Conservation (phyloP, 2,888 invertebrate species). For the Drosophila merina region DNA sequence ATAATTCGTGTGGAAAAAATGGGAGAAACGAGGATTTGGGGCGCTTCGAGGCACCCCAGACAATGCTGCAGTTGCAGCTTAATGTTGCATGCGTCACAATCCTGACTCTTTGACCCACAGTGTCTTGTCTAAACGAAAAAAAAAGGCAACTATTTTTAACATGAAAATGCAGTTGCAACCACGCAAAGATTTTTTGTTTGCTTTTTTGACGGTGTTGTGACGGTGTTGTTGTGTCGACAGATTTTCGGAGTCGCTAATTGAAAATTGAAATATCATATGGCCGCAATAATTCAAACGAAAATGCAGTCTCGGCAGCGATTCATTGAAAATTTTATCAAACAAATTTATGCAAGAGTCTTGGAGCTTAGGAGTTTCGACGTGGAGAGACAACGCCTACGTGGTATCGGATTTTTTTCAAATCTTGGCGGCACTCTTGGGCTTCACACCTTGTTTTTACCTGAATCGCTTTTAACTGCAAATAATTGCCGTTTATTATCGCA, state of each 20-base stretch:
- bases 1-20: slow-evolving; percentile 22
- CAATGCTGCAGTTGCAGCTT: slow-evolving; percentile 31
- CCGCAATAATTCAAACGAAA: slow-evolving; percentile 62
- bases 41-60: slow-evolving; percentile 26
- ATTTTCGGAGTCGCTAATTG: slow-evolving; percentile 61
- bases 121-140: slow-evolving; percentile 49
- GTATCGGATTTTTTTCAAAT: slow-evolving; percentile 4
- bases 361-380: slow-evolving; percentile 22
- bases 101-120: slow-evolving; percentile 67
- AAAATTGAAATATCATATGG: slow-evolving; percentile 75
- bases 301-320: slow-evolving; percentile 37
- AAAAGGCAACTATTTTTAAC: slow-evolving; percentile 9
- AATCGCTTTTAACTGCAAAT: slow-evolving; percentile 38
- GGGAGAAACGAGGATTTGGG: slow-evolving; percentile 31
- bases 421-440: slow-evolving; percentile 42
- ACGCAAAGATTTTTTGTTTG: slow-evolving; percentile 43
- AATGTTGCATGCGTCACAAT: slow-evolving; percentile 61
- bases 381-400: slow-evolving; percentile 56
- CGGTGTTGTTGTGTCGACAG: slow-evolving; percentile 29
- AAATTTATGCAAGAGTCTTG: slow-evolving; percentile 59
- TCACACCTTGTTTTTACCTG: slow-evolving; percentile 65
- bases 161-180: slow-evolving; percentile 41
- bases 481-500: slow-evolving; percentile 50
- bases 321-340: slow-evolving; percentile 64
- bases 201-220: not conserved